These are phyloP conservation scores for Mormyrus iriodes DNA, from an alignment of 2,113 vertebrate species.

Conservation along the genomic window DNA sequence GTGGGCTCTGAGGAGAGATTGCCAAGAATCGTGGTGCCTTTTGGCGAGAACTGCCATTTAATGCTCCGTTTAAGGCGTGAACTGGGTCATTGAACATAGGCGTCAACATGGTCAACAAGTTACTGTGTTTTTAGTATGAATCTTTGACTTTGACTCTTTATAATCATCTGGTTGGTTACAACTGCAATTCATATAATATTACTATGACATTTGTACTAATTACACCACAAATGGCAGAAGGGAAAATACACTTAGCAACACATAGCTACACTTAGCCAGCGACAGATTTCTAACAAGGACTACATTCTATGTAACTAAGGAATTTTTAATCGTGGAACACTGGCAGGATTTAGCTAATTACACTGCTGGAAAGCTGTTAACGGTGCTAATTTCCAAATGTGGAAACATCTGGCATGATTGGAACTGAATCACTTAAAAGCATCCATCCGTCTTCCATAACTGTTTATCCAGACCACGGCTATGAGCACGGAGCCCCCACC, in stretches of 20 bases:
- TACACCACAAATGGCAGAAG: neutral
- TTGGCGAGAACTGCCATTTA: neutral
- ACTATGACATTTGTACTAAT: neutral
- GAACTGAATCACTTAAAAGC: neutral
- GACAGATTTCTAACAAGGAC: neutral
- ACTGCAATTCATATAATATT: neutral
- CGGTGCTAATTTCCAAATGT: neutral
- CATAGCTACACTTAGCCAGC: neutral
- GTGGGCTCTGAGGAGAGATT: constrained; percentile 23
- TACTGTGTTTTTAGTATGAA: neutral
- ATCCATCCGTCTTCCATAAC: neutral
- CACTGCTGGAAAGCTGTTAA: neutral
- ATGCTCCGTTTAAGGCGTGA: neutral
- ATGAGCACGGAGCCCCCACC: neutral
- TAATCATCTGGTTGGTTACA: too few relatives aligned
- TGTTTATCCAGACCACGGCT: neutral
- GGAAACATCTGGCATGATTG: neutral
- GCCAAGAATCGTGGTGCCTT: neutral
- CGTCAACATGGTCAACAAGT: neutral
- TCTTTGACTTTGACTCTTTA: too few relatives aligned
- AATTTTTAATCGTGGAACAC: neutral
- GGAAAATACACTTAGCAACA: neutral
- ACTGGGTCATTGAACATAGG: neutral
- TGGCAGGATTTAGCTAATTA: constrained; percentile 2
- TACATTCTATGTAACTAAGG: neutral